Evolutionary conservation across 92 coral and sea anemone species (phyloP).

Genomic region (Epizoanthus stellaris): DNA sequence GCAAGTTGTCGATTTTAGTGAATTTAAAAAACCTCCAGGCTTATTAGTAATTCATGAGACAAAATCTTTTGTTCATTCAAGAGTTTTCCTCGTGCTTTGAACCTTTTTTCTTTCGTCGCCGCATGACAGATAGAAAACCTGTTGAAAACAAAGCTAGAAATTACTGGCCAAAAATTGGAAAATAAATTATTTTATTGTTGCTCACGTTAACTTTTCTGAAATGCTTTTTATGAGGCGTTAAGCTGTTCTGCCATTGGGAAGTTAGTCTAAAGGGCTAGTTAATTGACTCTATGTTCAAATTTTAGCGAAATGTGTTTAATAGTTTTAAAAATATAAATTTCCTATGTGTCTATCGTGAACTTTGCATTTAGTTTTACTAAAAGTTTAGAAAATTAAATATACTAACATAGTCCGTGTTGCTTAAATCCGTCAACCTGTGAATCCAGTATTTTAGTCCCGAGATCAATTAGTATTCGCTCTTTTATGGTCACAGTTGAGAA

Average conservation of each 20-base stretch:
- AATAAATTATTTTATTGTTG: background rate
- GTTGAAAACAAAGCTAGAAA: background rate
- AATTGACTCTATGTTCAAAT: too few species aligned
- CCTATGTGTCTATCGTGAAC: too few species aligned
- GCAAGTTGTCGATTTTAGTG: conserved; percentile 75
- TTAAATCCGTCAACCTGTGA: too few species aligned
- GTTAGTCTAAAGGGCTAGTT: too few species aligned
- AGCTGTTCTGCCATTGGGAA: background rate
- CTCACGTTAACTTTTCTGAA: background rate
- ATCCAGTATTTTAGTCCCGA: too few species aligned
- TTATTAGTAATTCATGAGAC: conserved; percentile 79
- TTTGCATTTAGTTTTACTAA: too few species aligned
- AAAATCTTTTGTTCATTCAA: conserved; percentile 47
- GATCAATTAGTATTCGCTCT: too few species aligned
- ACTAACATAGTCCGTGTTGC: too few species aligned
- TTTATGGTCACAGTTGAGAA: too few species aligned
- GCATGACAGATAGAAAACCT: background rate
- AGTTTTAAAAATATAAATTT: too few species aligned
- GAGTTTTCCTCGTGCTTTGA: conserved; percentile 44
- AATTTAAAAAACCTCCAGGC: conserved; percentile 33
- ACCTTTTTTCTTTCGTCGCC: conserved; percentile 6
- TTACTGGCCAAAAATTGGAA: background rate
- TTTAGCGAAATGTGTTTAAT: too few species aligned
- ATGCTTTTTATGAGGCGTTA: background rate
- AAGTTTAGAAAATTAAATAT: too few species aligned